phyloP scores from a whole-genome alignment of 2,113 vertebrate species.

The Asarcornis scutulata region DNA sequence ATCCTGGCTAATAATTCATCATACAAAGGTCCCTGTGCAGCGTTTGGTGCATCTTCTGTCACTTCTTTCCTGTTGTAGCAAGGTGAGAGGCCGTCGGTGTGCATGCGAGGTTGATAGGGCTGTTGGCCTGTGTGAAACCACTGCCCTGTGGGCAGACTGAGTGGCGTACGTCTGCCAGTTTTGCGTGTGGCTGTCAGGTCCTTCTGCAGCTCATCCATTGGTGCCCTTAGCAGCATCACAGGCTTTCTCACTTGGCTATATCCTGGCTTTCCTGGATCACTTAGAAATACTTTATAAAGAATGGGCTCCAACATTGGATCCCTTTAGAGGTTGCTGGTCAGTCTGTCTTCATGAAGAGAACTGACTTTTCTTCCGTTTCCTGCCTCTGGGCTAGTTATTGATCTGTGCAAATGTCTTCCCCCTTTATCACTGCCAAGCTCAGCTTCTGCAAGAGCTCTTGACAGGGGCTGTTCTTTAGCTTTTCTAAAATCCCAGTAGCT shows the following conservation, averaged over 20 bases:
- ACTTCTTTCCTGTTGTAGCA: neutral
- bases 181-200: neutral
- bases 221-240: neutral
- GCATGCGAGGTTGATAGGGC: neutral
- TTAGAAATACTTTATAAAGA: neutral
- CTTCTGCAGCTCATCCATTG: neutral
- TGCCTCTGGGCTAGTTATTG: neutral
- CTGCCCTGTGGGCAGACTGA: accelerated
- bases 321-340: neutral
- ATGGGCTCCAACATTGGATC: neutral
- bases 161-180: neutral
- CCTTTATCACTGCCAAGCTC: neutral
- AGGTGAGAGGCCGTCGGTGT: accelerated
- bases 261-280: neutral
- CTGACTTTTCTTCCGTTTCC: neutral
- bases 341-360: neutral
- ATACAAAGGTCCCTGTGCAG: neutral
- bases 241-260: neutral
- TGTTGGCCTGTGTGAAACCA: neutral
- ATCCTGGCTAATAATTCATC: neutral
- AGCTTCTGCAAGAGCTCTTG: neutral
- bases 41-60: neutral
- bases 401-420: neutral
- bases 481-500: neutral
- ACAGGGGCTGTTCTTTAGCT: neutral